Base-by-base conservation (phyloP, 2,888 invertebrate species). In the Argyresthia albistria region DNA sequence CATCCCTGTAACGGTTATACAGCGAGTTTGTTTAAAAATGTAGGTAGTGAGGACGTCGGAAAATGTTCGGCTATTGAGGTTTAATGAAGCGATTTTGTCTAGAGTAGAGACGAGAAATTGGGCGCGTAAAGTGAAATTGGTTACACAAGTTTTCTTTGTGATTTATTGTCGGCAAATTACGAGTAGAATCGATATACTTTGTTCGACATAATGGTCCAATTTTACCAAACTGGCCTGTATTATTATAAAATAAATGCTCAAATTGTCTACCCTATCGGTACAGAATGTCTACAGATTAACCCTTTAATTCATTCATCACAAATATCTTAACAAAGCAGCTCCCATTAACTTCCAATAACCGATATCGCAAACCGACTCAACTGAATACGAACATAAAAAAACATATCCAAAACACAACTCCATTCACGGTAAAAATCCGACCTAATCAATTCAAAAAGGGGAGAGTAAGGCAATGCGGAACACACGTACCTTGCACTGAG, bases 381-480 rank as follows among this genome's bases (percentile, higher is more conserved):
- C 55, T 57, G 53, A 53, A 61, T 65, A 70, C 6, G 9, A 45
- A 39, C 2, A 9, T 9, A 37, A 71, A 71, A 71, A 67, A 65
- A 62, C 58, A 63, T 63, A 66, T 67, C 56, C 63, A 69, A 74
- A 74, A 69, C 67, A 68, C 59, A 73, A 73, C 69, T 74, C 77
- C 70, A 80, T 82, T 83, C 80, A 79, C 67, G 70, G 80, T 80
- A 80, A 72, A 77, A 76, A 78, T 68, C 66, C 78, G 69, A 76
- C 72, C 78, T 84, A 84, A 86, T 87, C 86, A 86, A 81, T 84
- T 84, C 83, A 82, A 80, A 80, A 76, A 75, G 74, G 76, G 73
- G 74, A 77, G 77, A 73, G 72, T 70, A 25, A 76, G 74, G 76
- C 66, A 80, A 81, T 80, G 76, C 70, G 80, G 42, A 79, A 74